Base-by-base conservation (phyloP, 2,888 invertebrate species). In the Crioceris asparagi region DNA sequence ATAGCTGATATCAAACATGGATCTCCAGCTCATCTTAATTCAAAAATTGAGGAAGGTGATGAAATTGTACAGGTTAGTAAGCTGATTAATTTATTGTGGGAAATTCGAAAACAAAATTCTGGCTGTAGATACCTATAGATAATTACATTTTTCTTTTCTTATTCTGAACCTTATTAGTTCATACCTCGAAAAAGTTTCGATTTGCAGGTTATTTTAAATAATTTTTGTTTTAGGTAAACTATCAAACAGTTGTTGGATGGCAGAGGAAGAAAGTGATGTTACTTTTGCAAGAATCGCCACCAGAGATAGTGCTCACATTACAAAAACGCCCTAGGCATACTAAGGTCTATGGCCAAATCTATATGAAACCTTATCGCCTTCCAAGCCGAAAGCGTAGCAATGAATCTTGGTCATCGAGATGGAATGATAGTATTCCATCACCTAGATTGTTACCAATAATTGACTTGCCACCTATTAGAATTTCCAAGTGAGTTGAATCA, bases 41-140 rank as follows among this genome's bases (percentile, higher is more conserved):
- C 86, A 2, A 88, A 87, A 67, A 83, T 97, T 55, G 92, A 92
- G 65, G 83, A 85, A 52, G 96, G 94, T 0, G 96, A 97, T 66
- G 96, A 97, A 70, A 87, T 97, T 51, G 83, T 96, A 27, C 90
- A 92, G 72, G 87, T 87, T 49, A 72, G 73, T 57, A 15, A 16
- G 3, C 11, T 39, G 14, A 11, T 7, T 29, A 18, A 12, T 41
- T 38, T 39, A 38, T 35, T 37, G 15, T 31, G 21, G 10, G 21
- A 21, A 10, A 21, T 10, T 21, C 10, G 7, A 21, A 10, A 7
- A 21, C 6, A 10, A 21, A 10, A 7, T 21, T 6, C 21, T 7
- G n/a, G n/a, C n/a, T n/a, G n/a, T n/a, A n/a, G n/a, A n/a, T n/a
- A n/a, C n/a, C n/a, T n/a, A n/a, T n/a, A n/a, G n/a, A n/a, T n/a